A percentile compares a stretch with the other conserved stretches of the same genome.
These are phyloP conservation scores for Vultur gryphus DNA, from an alignment of 2,797 vertebrate species.

Conservation along the genomic window DNA sequence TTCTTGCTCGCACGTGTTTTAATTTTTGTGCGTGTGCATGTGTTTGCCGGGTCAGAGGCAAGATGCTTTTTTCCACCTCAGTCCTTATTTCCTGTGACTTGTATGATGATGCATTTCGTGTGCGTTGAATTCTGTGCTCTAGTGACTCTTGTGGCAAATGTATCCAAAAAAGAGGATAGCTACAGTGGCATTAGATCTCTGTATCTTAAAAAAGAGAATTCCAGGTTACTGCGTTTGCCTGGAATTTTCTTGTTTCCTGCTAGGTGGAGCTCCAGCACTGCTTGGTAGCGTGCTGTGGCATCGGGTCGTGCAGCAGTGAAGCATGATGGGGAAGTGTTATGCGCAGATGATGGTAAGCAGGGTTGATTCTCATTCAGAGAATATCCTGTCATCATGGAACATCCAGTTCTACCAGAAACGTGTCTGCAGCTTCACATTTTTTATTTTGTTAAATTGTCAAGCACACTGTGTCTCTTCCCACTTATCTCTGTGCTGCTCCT, in stretches of 20 bases:
- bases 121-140: background rate
- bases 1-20: background rate
- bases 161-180: background rate
- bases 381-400: background rate
- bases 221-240: background rate
- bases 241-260: slow-evolving; percentile 4
- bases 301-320: background rate
- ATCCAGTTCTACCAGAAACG: background rate
- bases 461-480: background rate
- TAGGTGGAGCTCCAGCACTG: slow-evolving; percentile 60
- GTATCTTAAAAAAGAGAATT: background rate
- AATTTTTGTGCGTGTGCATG: background rate
- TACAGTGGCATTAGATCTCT: background rate
- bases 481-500: background rate
- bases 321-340: background rate
- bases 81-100: background rate
- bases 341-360: background rate
- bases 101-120: background rate
- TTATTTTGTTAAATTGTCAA: background rate
- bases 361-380: background rate
- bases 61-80: background rate
- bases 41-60: background rate
- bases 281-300: background rate
- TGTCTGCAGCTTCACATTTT: background rate
- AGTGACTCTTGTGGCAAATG: background rate